Percentiles rank a stretch among this genome's conserved stretches.
phyloP scores from a whole-genome alignment of 2,888 invertebrate genomes.

The Acronicta aceris region DNA sequence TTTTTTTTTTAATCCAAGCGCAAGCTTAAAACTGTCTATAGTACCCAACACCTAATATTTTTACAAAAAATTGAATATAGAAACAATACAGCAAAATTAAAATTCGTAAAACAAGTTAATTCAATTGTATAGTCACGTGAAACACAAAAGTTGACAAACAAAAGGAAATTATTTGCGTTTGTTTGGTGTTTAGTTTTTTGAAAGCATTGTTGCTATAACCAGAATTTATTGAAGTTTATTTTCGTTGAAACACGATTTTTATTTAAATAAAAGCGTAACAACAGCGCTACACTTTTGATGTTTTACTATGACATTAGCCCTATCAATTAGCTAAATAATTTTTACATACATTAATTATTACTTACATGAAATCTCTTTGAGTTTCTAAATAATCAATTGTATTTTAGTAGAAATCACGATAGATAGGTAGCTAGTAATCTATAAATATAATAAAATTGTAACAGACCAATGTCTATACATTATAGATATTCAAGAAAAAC shows the following conservation, averaged over 20 bases:
- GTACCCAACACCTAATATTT: neutral
- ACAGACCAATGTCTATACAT: no score
- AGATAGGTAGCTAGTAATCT: no score
- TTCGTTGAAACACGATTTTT: neutral
- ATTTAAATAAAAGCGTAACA: neutral
- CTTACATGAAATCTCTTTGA: no score
- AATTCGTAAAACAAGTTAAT: constrained; percentile 29
- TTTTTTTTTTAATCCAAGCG: no score
- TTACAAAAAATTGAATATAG: neutral
- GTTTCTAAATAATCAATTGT: no score
- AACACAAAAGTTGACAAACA: constrained; percentile 32
- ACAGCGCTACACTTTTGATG: neutral
- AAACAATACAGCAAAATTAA: constrained; percentile 13
- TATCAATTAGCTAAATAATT: no score
- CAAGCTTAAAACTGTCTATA: neutral
- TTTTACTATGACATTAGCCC: neutral
- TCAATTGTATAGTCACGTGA: constrained; percentile 25
- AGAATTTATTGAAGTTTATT: constrained; percentile 3
- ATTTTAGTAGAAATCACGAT: no score
- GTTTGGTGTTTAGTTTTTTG: constrained; percentile 27
- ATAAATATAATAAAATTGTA: no score
- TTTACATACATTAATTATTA: no score
- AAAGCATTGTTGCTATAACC: constrained; percentile 15
- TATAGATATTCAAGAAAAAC: no score
- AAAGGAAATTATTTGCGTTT: constrained; percentile 31